A percentile compares a stretch with the other conserved stretches of the same genome.
Evolutionary conservation across 2,113 vertebrate genomes (phyloP).

Genomic region (Poicephalus meyeri): DNA sequence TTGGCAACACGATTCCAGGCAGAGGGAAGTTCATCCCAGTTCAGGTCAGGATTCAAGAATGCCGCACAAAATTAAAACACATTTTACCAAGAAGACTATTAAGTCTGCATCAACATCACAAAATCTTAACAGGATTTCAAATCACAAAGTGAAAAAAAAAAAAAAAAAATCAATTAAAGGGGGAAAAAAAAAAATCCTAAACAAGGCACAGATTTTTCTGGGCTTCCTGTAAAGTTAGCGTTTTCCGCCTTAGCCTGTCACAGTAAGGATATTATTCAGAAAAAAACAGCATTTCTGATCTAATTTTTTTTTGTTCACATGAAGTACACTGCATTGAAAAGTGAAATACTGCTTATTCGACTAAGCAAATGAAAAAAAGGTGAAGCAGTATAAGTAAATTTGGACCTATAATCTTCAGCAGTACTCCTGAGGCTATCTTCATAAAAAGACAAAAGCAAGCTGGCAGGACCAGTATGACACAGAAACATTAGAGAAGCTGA

Average conservation of each 20-base stretch:
- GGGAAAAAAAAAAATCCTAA: background rate
- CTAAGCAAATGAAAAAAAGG: background rate
- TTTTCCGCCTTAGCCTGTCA: background rate
- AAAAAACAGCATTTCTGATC: background rate
- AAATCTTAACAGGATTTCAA: background rate
- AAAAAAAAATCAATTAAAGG: background rate
- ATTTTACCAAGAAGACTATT: background rate
- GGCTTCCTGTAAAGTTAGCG: background rate
- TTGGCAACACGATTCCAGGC: background rate
- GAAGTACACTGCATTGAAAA: background rate
- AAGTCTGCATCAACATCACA: background rate
- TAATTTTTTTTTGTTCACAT: background rate
- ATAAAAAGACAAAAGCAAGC: background rate
- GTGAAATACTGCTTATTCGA: background rate
- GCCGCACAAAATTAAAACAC: background rate
- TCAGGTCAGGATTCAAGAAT: background rate
- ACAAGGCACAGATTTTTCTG: background rate
- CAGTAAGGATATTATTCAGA: background rate
- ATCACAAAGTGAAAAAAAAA: background rate
- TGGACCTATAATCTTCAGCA: background rate
- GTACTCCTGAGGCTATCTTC: background rate
- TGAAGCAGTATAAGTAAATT: background rate
- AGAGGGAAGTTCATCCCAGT: background rate
- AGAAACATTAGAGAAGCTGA: background rate
- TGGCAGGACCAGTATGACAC: background rate